Conservation (phyloP, 1,140 invertebrate species). For the Anastrepha ludens region DNA sequence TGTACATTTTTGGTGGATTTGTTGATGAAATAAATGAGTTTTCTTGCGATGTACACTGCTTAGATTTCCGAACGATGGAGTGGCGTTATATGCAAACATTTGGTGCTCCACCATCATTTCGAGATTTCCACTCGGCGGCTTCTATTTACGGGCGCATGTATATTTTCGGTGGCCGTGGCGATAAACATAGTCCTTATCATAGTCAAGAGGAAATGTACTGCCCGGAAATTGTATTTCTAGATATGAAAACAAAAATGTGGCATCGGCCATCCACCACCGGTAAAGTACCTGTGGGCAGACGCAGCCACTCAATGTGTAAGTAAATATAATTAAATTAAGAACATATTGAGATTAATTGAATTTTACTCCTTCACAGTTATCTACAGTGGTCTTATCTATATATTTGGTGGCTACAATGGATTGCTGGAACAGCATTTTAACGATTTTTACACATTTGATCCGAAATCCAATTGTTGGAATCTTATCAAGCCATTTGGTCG, state of each 20-base stretch:
- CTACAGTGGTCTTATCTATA: constrained; percentile 84
- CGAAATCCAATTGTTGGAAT: constrained; percentile 79
- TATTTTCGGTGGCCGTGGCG: constrained; percentile 89
- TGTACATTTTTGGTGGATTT: constrained; percentile 95
- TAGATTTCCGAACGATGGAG: constrained; percentile 83
- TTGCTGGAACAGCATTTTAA: constrained; percentile 84
- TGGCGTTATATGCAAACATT: constrained; percentile 81
- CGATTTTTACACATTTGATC: constrained; percentile 85
- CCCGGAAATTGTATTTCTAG: constrained; percentile 84
- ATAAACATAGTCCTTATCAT: constrained; percentile 79
- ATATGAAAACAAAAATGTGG: constrained; percentile 84
- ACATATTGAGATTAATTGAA: too few relatives aligned
- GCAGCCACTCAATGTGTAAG: constrained; percentile 93
- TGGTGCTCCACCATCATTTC: constrained; percentile 80
- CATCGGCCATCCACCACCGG: constrained; percentile 77
- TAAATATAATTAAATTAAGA: constrained; percentile 55
- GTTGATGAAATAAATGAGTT: constrained; percentile 86
- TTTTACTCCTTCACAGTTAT: constrained; percentile 77
- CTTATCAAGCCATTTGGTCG: constrained; percentile 77
- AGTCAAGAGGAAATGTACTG: constrained; percentile 85
- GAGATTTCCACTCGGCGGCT: constrained; percentile 92
- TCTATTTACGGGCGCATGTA: constrained; percentile 85
- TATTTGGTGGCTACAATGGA: constrained; percentile 93
- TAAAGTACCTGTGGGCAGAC: constrained; percentile 81
- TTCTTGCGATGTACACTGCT: constrained; percentile 84